Conservation (phyloP, 2,888 invertebrate species). For the Silvanus unidentatus region DNA sequence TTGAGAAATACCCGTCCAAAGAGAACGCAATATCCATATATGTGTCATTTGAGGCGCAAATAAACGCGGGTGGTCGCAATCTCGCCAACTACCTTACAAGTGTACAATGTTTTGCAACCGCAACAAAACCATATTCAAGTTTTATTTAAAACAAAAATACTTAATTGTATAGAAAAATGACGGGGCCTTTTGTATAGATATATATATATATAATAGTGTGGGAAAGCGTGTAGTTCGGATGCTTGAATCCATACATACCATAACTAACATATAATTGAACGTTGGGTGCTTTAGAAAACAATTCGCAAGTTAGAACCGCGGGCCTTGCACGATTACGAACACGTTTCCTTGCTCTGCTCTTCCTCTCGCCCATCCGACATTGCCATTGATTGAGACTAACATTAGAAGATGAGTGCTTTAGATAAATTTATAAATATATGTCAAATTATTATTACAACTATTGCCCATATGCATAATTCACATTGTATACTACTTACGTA, state of each 20-base stretch:
- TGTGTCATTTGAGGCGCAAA: conserved; percentile 1
- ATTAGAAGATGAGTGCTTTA: conserved; percentile 14
- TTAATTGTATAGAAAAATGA: conserved; percentile 6
- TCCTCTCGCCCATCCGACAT: not conserved
- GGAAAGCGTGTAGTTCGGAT: conserved; percentile 9
- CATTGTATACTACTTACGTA: too few relatives aligned
- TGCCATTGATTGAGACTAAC: conserved; percentile 18
- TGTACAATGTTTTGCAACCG: too few relatives aligned
- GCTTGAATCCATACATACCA: conserved; percentile 12
- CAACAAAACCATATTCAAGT: not conserved
- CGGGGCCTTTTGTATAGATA: not conserved
- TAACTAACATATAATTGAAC: conserved; percentile 26
- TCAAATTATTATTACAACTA: conserved; percentile 11
- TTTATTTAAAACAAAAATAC: conserved; percentile 4
- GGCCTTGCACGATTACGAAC: conserved; percentile 21
- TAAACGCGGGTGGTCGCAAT: not conserved
- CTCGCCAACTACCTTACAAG: not conserved
- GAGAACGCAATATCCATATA: not conserved
- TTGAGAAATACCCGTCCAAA: not conserved
- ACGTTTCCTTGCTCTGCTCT: conserved; percentile 13
- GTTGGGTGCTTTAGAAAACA: conserved; percentile 22
- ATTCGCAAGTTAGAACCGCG: conserved; percentile 22
- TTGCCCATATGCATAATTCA: not conserved
- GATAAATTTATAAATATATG: conserved; percentile 14
- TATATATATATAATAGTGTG: conserved; percentile 7